Percentiles rank a stretch among this genome's conserved stretches.
These are phyloP conservation scores for Microchirus variegatus DNA, from an alignment of 2,797 vertebrate species.

Conservation along the genomic window DNA sequence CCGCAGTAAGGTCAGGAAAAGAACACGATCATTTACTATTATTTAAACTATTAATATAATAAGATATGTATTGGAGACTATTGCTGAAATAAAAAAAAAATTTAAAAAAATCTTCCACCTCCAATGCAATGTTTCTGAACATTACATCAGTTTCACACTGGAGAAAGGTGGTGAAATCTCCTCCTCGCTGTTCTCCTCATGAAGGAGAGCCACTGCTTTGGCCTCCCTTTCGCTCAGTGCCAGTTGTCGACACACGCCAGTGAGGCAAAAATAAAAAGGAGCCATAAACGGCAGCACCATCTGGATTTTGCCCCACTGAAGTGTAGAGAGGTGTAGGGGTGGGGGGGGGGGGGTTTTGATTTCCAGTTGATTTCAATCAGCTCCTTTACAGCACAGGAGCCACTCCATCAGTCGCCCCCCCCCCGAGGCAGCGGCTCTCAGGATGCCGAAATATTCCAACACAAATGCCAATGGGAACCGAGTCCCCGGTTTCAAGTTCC, in stretches of 20 bases:
- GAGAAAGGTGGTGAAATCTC: slow-evolving; percentile 17
- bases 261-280: slow-evolving; percentile 58
- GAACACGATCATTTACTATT: neutral
- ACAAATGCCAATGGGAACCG: slow-evolving; percentile 48
- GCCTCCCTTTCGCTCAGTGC: slow-evolving; percentile 26
- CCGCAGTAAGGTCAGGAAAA: too few relatives aligned
- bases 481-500: slow-evolving; percentile 44
- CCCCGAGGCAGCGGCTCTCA: slow-evolving; percentile 55
- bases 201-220: slow-evolving; percentile 1
- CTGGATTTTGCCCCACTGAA: slow-evolving; percentile 56
- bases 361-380: slow-evolving; percentile 71
- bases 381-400: slow-evolving; percentile 59
- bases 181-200: slow-evolving; percentile 18
- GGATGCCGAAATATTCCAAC: slow-evolving; percentile 48
- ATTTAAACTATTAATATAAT: neutral
- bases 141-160: slow-evolving; percentile 39
- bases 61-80: slow-evolving; percentile 14
- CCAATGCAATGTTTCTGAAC: slow-evolving; percentile 20
- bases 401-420: slow-evolving; percentile 57
- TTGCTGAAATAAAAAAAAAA: neutral
- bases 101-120: slow-evolving; percentile 5
- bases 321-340: slow-evolving; percentile 37
- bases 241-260: slow-evolving; percentile 55
- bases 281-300: slow-evolving; percentile 66
- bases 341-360: slow-evolving; percentile 42